Evolutionary conservation across 1,140 invertebrate species (phyloP), one percentile per base, ranked within the genome.

Genomic region (Tribolium madens): DNA sequence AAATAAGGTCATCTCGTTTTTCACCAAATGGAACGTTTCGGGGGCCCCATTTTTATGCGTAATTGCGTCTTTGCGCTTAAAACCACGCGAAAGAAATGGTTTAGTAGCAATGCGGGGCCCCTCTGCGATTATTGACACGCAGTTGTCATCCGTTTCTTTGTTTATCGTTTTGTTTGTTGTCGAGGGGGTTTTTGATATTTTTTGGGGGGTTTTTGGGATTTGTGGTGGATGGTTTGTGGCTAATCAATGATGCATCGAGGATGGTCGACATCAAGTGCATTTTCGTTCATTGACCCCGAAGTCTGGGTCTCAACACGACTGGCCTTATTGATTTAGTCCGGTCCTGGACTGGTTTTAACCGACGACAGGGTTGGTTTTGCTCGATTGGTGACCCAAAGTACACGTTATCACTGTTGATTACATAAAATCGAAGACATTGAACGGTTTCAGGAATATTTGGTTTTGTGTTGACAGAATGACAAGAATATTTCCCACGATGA

Each of bases 1-100:
- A 36, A 72, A 72, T 72, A 72, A 72, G 70, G 70, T 72, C 70
- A 72, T 72, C 57, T 18, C 70, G 70, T 52, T 72, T 72, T 50
- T 5, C 15, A 1, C 10, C 47, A 50, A 14, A 48, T 18, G 21
- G 57, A 13, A 13, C 17, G 53, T n/a, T 18, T 3, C 7, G 21
- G 26, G 26, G 57, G 21, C 26, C 57, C 26, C 12, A 3, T 13
- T 31, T 33, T 33, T 4, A 13, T 12, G 57, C 57, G 57, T 64
- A 14, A 13, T 14, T 33, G 17, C 57, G 26, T 10, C 17, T 33
- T 64, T 13, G 10, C 0, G 9, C 21, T 1, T 10, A 26, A 57
- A 57, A 31, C 26, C 3, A 12, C 7, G 21, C 31, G 6, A 2
- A 57, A 57, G 5, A 6, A 9, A 3, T 5, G 52, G 14, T 26